These are phyloP conservation scores for Euzetes globulus DNA, from an alignment of 2,888 invertebrate species.

Conservation along the genomic window DNA sequence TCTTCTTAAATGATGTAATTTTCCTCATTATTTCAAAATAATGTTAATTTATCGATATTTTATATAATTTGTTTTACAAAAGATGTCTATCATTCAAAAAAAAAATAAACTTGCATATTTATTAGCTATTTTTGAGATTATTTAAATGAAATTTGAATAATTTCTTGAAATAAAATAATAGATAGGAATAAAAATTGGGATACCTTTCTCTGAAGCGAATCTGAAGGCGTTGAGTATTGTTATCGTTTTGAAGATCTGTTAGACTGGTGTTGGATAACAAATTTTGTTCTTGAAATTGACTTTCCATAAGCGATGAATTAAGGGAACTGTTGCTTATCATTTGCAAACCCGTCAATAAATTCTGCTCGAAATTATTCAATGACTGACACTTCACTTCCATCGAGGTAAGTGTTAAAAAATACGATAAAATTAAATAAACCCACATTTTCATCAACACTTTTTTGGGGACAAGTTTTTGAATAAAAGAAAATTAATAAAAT, in stretches of 20 bases:
- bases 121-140: no score
- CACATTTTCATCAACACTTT: background rate
- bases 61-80: no score
- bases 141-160: no score
- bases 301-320: slow-evolving; percentile 3
- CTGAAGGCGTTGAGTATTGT: slow-evolving; percentile 16
- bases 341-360: background rate
- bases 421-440: background rate
- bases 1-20: no score
- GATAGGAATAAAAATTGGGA: no score
- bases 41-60: no score
- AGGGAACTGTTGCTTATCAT: background rate
- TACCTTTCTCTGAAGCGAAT: background rate
- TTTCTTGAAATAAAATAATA: no score
- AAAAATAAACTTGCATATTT: no score
- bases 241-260: slow-evolving; percentile 7
- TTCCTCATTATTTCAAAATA: no score
- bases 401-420: background rate
- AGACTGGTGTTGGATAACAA: background rate
- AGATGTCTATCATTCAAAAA: no score
- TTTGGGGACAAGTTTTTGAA: background rate
- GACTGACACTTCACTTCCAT: background rate
- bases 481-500: background rate
- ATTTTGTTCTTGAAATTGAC: background rate
- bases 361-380: background rate